These are phyloP conservation scores for Drosophila monieri DNA, from an alignment of 2,888 invertebrate species.

Conservation along the genomic window DNA sequence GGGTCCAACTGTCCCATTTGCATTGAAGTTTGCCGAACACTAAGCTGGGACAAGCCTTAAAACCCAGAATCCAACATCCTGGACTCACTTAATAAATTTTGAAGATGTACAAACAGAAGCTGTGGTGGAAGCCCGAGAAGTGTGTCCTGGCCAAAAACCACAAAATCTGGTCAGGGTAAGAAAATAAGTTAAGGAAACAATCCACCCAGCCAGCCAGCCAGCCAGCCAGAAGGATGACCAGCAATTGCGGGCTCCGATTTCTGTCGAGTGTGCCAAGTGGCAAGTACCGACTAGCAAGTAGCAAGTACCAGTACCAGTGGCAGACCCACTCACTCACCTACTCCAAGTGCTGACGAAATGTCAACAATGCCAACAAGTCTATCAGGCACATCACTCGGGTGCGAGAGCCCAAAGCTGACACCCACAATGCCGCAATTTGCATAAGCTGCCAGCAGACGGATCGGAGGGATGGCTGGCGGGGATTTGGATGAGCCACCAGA, in stretches of 20 bases:
- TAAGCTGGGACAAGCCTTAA: not conserved
- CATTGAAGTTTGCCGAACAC: not conserved
- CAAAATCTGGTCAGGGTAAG: conserved; percentile 37
- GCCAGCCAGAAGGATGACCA: conserved; percentile 24
- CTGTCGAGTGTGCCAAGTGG: conserved; percentile 25
- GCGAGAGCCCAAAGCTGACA: conserved; percentile 58
- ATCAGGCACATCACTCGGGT: conserved; percentile 58
- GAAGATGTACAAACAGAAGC: conserved; percentile 28
- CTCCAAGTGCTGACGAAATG: conserved; percentile 72
- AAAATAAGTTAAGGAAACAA: conserved; percentile 11
- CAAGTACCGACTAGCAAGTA: conserved; percentile 11
- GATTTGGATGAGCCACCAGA: conserved; percentile 27
- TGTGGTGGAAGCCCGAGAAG: conserved; percentile 42
- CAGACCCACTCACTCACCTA: conserved; percentile 53
- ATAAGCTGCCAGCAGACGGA: conserved; percentile 64
- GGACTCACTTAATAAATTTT: conserved; percentile 5
- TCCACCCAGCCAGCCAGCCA: not conserved
- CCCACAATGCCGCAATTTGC: conserved; percentile 77
- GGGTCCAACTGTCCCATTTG: not conserved
- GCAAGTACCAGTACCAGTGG: conserved; percentile 19
- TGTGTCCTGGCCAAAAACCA: conserved; percentile 40
- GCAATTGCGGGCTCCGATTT: conserved; percentile 41
- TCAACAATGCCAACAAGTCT: conserved; percentile 76
- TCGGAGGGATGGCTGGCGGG: conserved; percentile 13
- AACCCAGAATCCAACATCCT: conserved; percentile 8